phyloP scores from a whole-genome alignment of 2,113 vertebrate genomes.

The Oophaga pumilio region DNA sequence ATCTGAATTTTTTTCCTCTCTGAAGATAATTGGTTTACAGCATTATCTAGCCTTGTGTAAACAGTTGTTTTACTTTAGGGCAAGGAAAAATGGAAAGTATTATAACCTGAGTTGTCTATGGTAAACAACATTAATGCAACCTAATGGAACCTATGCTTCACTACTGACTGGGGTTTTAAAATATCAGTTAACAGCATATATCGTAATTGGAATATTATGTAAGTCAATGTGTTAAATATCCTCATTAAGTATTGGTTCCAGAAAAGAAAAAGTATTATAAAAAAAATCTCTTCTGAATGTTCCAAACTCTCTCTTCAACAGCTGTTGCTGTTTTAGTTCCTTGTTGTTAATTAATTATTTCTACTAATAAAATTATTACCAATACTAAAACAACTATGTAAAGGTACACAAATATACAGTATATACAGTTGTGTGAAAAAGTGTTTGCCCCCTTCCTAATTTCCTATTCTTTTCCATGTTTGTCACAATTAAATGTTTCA shows the following conservation, averaged over 20 bases:
- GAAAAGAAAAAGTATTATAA: background rate
- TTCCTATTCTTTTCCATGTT: too few species aligned
- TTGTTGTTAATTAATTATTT: too few species aligned
- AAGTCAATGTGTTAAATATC: background rate
- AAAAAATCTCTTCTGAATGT: background rate
- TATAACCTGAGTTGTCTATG: too few species aligned
- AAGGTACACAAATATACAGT: too few species aligned
- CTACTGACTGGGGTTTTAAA: background rate
- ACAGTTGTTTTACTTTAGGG: constrained; percentile 3
- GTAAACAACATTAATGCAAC: background rate
- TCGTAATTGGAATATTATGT: background rate
- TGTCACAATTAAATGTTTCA: too few species aligned
- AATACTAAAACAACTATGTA: too few species aligned
- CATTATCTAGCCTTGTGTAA: background rate
- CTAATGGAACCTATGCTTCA: background rate
- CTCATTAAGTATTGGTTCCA: background rate
- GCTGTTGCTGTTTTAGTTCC: background rate
- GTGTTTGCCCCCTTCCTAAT: too few species aligned
- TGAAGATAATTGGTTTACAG: background rate
- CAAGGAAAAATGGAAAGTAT: too few species aligned
- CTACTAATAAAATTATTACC: too few species aligned
- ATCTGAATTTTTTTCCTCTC: background rate
- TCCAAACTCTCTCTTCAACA: background rate
- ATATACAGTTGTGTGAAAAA: too few species aligned
- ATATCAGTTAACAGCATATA: background rate